Evolutionary conservation across 2,113 vertebrate genomes (phyloP).

Genomic region (Scortum barcoo): DNA sequence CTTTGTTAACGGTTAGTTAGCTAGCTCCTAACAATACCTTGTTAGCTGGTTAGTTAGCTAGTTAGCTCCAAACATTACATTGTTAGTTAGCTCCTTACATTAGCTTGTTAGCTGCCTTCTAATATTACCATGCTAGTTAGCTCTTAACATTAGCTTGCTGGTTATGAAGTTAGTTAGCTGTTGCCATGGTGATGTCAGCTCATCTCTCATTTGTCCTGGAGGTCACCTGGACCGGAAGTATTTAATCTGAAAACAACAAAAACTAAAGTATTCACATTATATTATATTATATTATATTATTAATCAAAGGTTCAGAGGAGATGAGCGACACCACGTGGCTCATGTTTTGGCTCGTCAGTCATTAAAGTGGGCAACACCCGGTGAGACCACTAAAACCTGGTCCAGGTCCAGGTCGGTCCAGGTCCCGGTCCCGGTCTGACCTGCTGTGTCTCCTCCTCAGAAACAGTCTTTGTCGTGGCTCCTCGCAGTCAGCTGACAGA

Average conservation of each 20-base stretch:
- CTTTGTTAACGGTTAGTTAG: not conserved
- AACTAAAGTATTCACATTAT: no score
- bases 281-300: no score
- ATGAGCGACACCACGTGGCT: conserved; percentile 44
- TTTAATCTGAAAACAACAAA: no score
- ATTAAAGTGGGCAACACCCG: conserved; percentile 9
- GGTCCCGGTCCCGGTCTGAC: not conserved
- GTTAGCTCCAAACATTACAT: no score
- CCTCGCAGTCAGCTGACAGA: not conserved
- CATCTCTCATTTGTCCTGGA: no score
- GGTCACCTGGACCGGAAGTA: not conserved
- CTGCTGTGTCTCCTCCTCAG: no score
- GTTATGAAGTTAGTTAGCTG: not conserved
- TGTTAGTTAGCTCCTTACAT: no score
- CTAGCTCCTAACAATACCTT: not conserved
- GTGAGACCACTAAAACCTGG: no score
- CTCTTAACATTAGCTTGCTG: no score
- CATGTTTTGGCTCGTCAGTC: conserved; percentile 40
- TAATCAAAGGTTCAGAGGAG: not conserved
- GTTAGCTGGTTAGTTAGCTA: not conserved
- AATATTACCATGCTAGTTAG: no score
- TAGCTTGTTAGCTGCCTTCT: no score
- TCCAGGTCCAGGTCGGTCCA: not conserved
- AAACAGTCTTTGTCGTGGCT: not conserved
- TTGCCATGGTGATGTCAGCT: not conserved